phyloP scores from a whole-genome alignment of 64 coral and sea anemone species.

The Montipora foliosa region DNA sequence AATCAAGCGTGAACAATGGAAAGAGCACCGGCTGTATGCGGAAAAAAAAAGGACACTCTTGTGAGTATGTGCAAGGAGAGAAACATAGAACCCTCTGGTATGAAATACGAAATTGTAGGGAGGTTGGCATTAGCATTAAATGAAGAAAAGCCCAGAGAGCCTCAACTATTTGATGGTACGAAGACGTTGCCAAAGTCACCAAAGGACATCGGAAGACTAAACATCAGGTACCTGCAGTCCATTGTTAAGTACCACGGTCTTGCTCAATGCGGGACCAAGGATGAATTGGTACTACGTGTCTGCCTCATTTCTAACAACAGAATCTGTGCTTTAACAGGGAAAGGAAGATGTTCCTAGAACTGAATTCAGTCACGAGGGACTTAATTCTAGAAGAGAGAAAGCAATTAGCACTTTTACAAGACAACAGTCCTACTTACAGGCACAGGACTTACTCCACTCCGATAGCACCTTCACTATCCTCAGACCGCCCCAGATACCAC shows the following conservation, averaged over 20 bases:
- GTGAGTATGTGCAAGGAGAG: constrained; percentile 14
- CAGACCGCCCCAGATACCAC: constrained; percentile 50
- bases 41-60: constrained; percentile 20
- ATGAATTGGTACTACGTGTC: constrained; percentile 41
- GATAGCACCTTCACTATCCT: constrained; percentile 16
- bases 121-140: background rate
- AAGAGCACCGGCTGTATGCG: background rate
- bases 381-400: constrained; percentile 26
- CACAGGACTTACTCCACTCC: constrained; percentile 56
- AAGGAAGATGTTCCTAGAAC: constrained; percentile 56
- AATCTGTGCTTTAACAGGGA: constrained; percentile 44
- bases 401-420: background rate
- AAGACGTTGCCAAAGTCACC: constrained; percentile 34
- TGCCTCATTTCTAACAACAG: constrained; percentile 49
- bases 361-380: constrained; percentile 20
- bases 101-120: background rate
- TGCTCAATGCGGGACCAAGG: constrained; percentile 24
- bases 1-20: constrained; percentile 38
- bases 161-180: constrained; percentile 21
- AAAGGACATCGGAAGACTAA: constrained; percentile 51
- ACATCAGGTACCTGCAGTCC: constrained; percentile 36
- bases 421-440: constrained; percentile 20
- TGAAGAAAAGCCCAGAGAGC: background rate
- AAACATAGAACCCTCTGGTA: constrained; percentile 1
- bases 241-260: constrained; percentile 46